Evolutionary conservation across 2,888 invertebrate genomes (phyloP), one percentile per base, ranked within the genome.

Genomic region (Hypomecis punctinalis): DNA sequence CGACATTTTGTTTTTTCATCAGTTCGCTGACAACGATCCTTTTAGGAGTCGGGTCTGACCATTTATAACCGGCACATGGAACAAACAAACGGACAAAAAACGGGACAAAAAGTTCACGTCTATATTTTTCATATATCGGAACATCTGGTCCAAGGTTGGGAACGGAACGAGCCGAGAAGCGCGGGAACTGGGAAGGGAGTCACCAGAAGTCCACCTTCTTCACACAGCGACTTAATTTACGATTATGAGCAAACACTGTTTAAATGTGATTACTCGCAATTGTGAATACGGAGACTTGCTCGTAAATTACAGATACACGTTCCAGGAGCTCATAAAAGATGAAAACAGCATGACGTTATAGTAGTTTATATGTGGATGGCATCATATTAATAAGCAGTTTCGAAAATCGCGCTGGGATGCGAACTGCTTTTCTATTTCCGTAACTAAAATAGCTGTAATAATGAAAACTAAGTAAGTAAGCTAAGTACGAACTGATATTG

Each of bases 71-170:
- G 63, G 67, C 76, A 72, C 72, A 73, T 72, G 75, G 68, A 49
- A 45, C 52, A 42, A 52, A 23, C 23, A 23, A 46, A 47, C 11
- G 57, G 46, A 57, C 45, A 71, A 76, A 78, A 75, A 74, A 51
- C 60, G 65, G 53, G 68, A 63, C 74, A 80, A 79, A 80, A 80
- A 80, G 69, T 67, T 63, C 47, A 70, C 70, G 63, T 65, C 49
- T 63, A 59, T 68, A 66, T 66, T 70, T 62, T 67, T 66, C 46
- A 68, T 68, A 68, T 72, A 76, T 74, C 68, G 59, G 65, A 70
- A 70, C 76, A 80, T 76, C 69, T 78, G 76, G 75, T 66, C 64
- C 66, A 66, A 67, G 72, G 72, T 70, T 71, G 57, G 67, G 70
- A 70, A 60, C 60, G 67, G 70, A 70, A 60, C 60, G 40, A 61